These are phyloP conservation scores for Vandiemenella viatica DNA, from an alignment of 2,888 invertebrate species.

Conservation along the genomic window DNA sequence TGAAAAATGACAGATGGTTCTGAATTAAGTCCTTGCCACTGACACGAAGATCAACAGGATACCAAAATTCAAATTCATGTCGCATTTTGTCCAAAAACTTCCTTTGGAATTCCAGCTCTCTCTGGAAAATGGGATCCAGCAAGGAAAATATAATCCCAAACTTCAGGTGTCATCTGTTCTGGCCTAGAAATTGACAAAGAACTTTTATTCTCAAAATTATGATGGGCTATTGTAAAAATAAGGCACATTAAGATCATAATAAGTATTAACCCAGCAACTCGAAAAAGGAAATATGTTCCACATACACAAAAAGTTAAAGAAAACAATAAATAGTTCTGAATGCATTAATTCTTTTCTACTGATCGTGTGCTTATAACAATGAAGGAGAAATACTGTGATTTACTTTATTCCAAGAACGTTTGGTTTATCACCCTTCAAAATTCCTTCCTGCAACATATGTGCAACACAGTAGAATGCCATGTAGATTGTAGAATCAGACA, in stretches of 20 bases:
- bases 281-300: too few relatives aligned
- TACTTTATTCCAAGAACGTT: constrained; percentile 47
- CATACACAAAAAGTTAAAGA: too few relatives aligned
- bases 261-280: too few relatives aligned
- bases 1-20: constrained; percentile 89
- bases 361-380: too few relatives aligned
- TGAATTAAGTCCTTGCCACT: constrained; percentile 97
- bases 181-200: too few relatives aligned
- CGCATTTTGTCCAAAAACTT: constrained; percentile 61
- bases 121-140: constrained; percentile 51
- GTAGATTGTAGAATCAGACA: constrained; percentile 98
- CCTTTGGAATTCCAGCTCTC: constrained; percentile 44
- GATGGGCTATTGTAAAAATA: too few relatives aligned
- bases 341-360: too few relatives aligned
- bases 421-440: constrained; percentile 58
- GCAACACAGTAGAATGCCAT: constrained; percentile 93
- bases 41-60: constrained; percentile 82
- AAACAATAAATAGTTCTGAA: too few relatives aligned
- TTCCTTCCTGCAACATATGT: constrained; percentile 80
- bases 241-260: too few relatives aligned
- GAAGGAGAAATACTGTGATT: too few relatives aligned
- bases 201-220: too few relatives aligned
- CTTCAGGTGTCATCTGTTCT: constrained; percentile 70
- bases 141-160: constrained; percentile 96
- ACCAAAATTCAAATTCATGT: constrained; percentile 92